Evolutionary conservation across 2,888 invertebrate genomes (phyloP), one percentile per base, ranked within the genome.

Genomic region (Gonocerus acuteangulatus): DNA sequence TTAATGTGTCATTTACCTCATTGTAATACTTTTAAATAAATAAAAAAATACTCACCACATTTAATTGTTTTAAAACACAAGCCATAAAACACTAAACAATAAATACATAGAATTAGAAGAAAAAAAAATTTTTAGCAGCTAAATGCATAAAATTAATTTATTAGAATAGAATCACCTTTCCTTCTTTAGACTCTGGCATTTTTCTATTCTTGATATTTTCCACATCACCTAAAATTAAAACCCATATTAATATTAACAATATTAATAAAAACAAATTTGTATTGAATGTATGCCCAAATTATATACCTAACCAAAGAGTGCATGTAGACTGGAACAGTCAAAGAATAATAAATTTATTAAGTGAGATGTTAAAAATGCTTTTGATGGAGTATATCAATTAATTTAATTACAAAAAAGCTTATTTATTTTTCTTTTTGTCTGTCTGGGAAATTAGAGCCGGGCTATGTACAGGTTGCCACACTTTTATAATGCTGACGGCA

Each of bases 51-150:
- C 57, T 45, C 27, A 57, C 57, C 19, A 57, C 47, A 22, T 57
- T 57, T 13, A 57, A 23, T 47, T 45, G 44, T n/a, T 57, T 57
- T n/a, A 57, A 21, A 23, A 57, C 45, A 16, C 57, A 57, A 9
- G 57, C 57, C 57, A 57, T 57, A 42, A 57, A 42, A 7, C 57
- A 57, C 57, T 57, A 32, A 13, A 47, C 34, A 44, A 27, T 27
- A 27, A 27, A n/a, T n/a, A n/a, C n/a, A n/a, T n/a, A n/a, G n/a
- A n/a, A 47, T 21, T 47, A 19, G 13, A 47, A 2, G 18, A 47
- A 47, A 16, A 15, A 47, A 47, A 4, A 47, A 15, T 18, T 19
- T n/a, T 3, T 21, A 9, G 4, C 16, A 15, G 4, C 3, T 47
- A 47, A 47, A 47, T 19, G 3, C 4, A 47, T 9, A 32, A 47